Evolutionary conservation across 2,888 invertebrate genomes (phyloP), one percentile per base, ranked within the genome.

Genomic region (Polylopha cassiicola): DNA sequence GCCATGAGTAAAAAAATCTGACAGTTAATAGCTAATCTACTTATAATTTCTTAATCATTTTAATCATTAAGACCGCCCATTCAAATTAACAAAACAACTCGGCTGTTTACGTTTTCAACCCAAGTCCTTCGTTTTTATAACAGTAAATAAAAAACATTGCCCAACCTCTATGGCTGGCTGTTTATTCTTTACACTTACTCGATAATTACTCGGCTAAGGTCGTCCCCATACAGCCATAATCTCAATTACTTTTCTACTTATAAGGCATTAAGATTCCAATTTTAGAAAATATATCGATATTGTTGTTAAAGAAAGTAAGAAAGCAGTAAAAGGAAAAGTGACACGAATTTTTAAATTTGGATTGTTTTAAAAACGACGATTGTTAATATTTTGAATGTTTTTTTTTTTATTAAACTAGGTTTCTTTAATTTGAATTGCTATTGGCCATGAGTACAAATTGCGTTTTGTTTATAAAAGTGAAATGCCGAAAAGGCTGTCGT

Each of bases 141-240:
- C 8, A n/a, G 29, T 41, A 34, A 41, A 41, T 41, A 41, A 41
- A n/a, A 34, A 29, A 39, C 27, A 30, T 36, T 41, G 29, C 23
- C 13, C 23, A 29, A 41, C 24, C n/a, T 8, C 17, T 9, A 34
- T 34, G 30, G 24, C 24, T 34, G 29, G 41, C 30, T 41, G 23
- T 30, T 23, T 41, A 34, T 30, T 18, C 30, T 34, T 27, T 27
- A 27, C 34, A 30, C 29, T 39, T 29, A 13, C 24, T 24, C 39
- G 24, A 29, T 34, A 41, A 34, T 34, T 33, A 33, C 27, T 32
- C 27, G 5, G 10, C 18, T 23, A 34, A 39, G 29, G 34, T 27
- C 22, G 22, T n/a, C 9, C 3, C 7, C 15, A 22, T 22, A 22
- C 22, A n/a, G n/a, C n/a, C n/a, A n/a, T n/a, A n/a, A n/a, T n/a